phyloP scores from a whole-genome alignment of 2,888 invertebrate species.

The Meghimatium bilineatum region DNA sequence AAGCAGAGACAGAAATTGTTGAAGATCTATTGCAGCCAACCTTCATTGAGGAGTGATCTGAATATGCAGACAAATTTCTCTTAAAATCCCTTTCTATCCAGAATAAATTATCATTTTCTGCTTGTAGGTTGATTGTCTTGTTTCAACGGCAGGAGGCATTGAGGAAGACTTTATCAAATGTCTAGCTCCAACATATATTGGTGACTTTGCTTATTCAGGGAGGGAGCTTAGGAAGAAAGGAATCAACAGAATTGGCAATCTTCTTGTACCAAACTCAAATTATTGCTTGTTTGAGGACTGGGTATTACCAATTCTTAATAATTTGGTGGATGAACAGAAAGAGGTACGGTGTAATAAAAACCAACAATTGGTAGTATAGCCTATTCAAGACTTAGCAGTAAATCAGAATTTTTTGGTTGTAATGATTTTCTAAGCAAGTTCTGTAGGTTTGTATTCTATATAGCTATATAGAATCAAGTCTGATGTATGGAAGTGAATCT shows the following conservation, averaged over 20 bases:
- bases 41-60: background rate
- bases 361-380: too few relatives aligned
- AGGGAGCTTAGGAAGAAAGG: slow-evolving; percentile 87
- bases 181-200: slow-evolving; percentile 93
- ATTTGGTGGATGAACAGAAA: slow-evolving; percentile 92
- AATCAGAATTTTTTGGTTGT: too few relatives aligned
- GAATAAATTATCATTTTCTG: background rate
- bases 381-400: too few relatives aligned
- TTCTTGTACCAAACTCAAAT: slow-evolving; percentile 97
- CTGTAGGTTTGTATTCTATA: too few relatives aligned
- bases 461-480: too few relatives aligned
- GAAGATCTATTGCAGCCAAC: too few relatives aligned
- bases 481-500: too few relatives aligned
- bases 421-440: too few relatives aligned
- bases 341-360: too few relatives aligned
- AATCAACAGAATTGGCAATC: slow-evolving; percentile 93
- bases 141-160: slow-evolving; percentile 97
- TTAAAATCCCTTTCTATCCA: background rate
- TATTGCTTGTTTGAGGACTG: slow-evolving; percentile 98
- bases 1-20: too few relatives aligned
- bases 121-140: slow-evolving; percentile 91
- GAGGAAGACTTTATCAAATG: slow-evolving; percentile 99
- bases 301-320: slow-evolving; percentile 94
- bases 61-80: background rate
- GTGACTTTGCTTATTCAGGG: slow-evolving; percentile 91